phyloP scores from a whole-genome alignment of 2,888 invertebrate species.

The Taphrorychus bicolor region DNA sequence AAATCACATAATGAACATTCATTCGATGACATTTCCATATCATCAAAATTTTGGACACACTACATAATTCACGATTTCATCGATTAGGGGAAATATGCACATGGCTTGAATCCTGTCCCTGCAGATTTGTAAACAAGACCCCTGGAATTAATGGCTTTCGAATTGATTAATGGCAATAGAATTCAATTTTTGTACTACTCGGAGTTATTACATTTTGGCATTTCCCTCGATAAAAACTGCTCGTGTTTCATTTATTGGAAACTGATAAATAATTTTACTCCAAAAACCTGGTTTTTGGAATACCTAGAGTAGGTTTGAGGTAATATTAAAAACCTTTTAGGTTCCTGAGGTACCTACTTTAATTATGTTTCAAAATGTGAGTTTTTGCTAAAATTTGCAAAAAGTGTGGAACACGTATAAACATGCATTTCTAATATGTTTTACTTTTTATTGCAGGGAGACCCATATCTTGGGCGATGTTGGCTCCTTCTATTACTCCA shows the following conservation, averaged over 20 bases:
- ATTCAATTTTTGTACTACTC: not conserved
- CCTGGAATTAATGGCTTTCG: not conserved
- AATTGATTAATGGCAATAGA: not conserved
- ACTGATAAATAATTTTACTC: no score
- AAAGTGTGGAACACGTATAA: no score
- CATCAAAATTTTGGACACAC: not conserved
- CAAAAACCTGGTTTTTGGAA: no score
- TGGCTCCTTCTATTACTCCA: slow-evolving; percentile 91
- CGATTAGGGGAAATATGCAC: not conserved
- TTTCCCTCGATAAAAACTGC: no score
- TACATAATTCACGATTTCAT: not conserved
- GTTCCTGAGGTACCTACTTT: no score
- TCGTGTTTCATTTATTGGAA: no score
- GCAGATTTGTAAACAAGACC: slow-evolving; percentile 1
- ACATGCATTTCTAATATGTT: not conserved
- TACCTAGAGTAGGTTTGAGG: no score
- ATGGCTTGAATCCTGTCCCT: not conserved
- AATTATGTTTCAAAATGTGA: not conserved
- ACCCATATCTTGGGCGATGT: slow-evolving; percentile 86
- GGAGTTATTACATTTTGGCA: no score
- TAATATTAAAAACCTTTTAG: no score
- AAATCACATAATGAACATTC: no score
- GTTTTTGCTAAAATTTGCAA: no score
- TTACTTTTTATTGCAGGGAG: slow-evolving; percentile 64
- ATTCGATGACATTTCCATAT: no score